These are phyloP conservation scores for Brienomyrus longianalis DNA, from an alignment of 2,113 vertebrate genomes.

Conservation along the genomic window DNA sequence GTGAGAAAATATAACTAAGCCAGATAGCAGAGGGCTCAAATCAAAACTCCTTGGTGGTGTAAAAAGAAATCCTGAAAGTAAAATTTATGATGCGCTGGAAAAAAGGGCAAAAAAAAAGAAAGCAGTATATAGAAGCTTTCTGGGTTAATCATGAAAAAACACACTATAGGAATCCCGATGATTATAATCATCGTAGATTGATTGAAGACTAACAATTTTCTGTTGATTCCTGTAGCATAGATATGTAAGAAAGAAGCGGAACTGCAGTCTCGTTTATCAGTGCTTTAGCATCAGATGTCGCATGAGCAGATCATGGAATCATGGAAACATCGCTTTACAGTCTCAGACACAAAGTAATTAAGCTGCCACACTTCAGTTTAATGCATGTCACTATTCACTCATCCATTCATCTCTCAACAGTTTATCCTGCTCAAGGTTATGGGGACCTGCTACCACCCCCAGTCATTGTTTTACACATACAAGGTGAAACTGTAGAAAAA, in stretches of 20 bases:
- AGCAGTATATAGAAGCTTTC: background rate
- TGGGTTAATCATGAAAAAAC: background rate
- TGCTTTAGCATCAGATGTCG: background rate
- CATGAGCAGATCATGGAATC: background rate
- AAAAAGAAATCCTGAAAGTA: background rate
- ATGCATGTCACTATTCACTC: background rate
- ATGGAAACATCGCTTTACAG: background rate
- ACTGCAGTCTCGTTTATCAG: background rate
- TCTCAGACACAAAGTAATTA: background rate
- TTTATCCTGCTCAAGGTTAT: background rate
- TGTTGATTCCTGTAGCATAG: background rate
- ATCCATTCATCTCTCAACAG: background rate
- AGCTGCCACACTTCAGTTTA: background rate
- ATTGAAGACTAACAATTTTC: background rate
- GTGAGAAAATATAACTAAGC: background rate
- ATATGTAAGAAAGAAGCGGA: background rate
- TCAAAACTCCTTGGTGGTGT: background rate
- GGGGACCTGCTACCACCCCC: background rate
- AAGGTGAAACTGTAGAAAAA: background rate
- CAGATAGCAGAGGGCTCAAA: background rate
- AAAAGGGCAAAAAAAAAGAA: background rate
- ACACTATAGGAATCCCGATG: background rate
- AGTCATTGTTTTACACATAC: background rate
- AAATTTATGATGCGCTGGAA: background rate
- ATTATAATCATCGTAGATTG: background rate